Conservation (phyloP, 2,113 vertebrate genomes). For the zebrafish (Danio rerio) region GRCz12tu NC_133178.1:17081001-17081500, state of each 20-base stretch:
- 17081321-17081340: neutral
- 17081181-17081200: constrained; percentile 17
- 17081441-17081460: no score
- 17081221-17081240: constrained; percentile 45
- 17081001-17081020: constrained; percentile 49
- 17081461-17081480: no score
- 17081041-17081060: constrained; percentile 75
- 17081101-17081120: constrained; percentile 45
- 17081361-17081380: constrained; percentile 19
- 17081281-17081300: neutral
- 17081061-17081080: constrained; percentile 63
- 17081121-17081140: constrained; percentile 33
- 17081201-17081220: constrained; percentile 48
- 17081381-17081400: neutral
- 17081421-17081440: no score
- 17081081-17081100: constrained; percentile 30
- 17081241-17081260: constrained; percentile 22
- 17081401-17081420: no score
- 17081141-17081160: constrained; percentile 32
- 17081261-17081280: constrained; percentile 27
- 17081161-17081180: constrained; percentile 37
- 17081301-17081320: neutral
- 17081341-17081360: constrained; percentile 7
- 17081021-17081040: constrained; percentile 54
- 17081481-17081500: no score